These are phyloP conservation scores for Papilio polyxenes DNA, from an alignment of 1,140 invertebrate genomes.

Conservation along the genomic window DNA sequence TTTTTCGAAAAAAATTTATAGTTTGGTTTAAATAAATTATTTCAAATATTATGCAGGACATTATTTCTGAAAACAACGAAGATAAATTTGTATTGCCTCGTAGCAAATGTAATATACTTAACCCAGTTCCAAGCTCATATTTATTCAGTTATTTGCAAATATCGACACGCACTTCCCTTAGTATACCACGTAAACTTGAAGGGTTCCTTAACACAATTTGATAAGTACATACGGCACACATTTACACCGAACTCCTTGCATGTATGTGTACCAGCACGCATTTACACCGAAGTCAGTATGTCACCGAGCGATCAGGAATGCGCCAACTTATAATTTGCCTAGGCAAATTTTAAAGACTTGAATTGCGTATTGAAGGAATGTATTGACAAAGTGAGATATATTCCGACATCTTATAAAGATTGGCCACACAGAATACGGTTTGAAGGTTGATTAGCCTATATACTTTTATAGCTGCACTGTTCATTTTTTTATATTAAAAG, in stretches of 20 bases:
- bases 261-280: neutral
- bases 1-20: no score
- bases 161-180: slow-evolving; percentile 14
- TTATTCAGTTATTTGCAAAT: slow-evolving; percentile 26
- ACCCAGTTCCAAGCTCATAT: slow-evolving; percentile 21
- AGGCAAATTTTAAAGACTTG: neutral
- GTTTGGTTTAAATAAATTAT: no score
- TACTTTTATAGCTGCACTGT: no score
- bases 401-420: neutral
- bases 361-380: neutral
- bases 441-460: neutral
- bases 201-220: slow-evolving; percentile 20
- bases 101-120: neutral
- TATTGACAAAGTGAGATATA: neutral
- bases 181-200: neutral
- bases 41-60: neutral
- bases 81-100: neutral
- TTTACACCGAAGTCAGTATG: neutral
- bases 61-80: neutral
- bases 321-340: neutral
- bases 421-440: neutral
- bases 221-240: slow-evolving; percentile 7
- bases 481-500: no score
- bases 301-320: neutral
- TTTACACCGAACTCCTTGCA: neutral